phyloP scores from a whole-genome alignment of 2,113 vertebrate species.

The Choloepus hoffmanni region DNA sequence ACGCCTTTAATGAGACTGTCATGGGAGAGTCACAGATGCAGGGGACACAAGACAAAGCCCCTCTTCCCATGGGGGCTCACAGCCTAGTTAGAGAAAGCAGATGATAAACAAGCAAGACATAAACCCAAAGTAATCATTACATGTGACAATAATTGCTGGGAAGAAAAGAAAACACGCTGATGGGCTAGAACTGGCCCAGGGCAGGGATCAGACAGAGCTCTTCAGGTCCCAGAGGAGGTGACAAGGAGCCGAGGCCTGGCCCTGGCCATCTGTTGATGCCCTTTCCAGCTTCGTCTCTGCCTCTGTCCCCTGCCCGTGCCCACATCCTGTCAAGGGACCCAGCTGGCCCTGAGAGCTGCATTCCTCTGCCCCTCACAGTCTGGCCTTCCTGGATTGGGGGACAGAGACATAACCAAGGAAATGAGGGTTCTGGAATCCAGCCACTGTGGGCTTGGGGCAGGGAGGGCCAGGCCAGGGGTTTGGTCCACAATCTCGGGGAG shows the following conservation, averaged over 20 bases:
- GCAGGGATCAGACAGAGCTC: accelerated
- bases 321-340: accelerated
- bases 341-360: neutral
- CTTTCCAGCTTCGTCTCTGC: neutral
- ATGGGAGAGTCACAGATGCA: neutral
- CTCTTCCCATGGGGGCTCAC: neutral
- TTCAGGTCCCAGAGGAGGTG: neutral
- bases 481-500: neutral
- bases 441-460: neutral
- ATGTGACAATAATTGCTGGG: accelerated
- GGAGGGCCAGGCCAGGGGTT: neutral
- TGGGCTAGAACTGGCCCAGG: accelerated
- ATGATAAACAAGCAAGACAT: neutral
- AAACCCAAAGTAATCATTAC: neutral
- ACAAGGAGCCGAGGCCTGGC: neutral
- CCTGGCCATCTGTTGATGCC: neutral
- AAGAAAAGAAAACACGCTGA: too few relatives aligned
- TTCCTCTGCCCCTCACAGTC: neutral
- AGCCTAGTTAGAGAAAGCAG: neutral
- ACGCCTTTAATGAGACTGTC: neutral
- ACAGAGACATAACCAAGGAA: neutral
- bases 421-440: neutral
- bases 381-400: neutral
- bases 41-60: neutral
- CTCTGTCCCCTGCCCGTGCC: neutral